Evolutionary conservation across 2,113 vertebrate genomes (phyloP).

Genomic region (Nannobrachium achirus): DNA sequence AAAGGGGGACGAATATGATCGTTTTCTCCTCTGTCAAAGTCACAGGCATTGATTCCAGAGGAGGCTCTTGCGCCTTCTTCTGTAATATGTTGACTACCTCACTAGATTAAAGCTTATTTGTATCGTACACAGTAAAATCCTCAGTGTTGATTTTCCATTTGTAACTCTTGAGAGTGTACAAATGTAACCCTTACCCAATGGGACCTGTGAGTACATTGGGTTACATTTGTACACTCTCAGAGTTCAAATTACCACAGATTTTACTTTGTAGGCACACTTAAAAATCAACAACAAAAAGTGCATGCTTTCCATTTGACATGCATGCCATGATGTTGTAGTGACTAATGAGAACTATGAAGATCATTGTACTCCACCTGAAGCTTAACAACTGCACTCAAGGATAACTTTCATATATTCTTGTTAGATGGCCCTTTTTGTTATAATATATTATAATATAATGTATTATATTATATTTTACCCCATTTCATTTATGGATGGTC

Average conservation of each 20-base stretch:
- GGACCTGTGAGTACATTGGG: no score
- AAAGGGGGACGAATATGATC: slow-evolving; percentile 29
- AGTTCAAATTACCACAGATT: slow-evolving; percentile 9
- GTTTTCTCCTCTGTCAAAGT: slow-evolving; percentile 41
- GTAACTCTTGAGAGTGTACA: no score
- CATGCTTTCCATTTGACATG: slow-evolving; percentile 1
- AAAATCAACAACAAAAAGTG: background rate
- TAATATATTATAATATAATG: background rate
- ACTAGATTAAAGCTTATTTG: slow-evolving; percentile 9
- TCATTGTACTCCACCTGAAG: background rate
- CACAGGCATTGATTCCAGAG: slow-evolving; percentile 16
- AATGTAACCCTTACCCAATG: no score
- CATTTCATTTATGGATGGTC: slow-evolving; percentile 27
- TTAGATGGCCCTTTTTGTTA: slow-evolving; percentile 33
- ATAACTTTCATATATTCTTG: background rate
- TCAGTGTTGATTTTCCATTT: slow-evolving; percentile 17
- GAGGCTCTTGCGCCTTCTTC: slow-evolving; percentile 23
- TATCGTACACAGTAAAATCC: no score
- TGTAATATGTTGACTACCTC: slow-evolving; percentile 9
- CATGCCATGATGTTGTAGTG: background rate
- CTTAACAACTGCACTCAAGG: no score
- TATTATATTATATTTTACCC: slow-evolving; percentile 9
- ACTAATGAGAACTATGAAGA: background rate
- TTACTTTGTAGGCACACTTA: slow-evolving; percentile 15
- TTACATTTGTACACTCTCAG: background rate